Base-by-base conservation (phyloP, 1,140 invertebrate genomes). In the Microplitis mediator region DNA sequence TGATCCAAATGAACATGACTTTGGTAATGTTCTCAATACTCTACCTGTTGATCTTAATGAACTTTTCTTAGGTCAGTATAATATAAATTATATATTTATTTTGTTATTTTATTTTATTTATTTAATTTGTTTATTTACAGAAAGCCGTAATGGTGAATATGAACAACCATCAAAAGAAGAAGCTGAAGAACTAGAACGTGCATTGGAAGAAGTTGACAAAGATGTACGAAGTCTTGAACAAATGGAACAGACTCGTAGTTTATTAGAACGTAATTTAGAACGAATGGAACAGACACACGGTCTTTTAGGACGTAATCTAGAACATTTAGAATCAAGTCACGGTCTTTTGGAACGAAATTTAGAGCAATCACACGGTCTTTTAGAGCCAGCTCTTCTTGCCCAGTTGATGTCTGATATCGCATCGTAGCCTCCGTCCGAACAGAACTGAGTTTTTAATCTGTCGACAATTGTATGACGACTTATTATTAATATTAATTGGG, bases 41-140 rank as follows among this genome's bases (percentile, higher is more conserved):
- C 92, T 97, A 79, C 94, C 95, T 69, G 93, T 95, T 76, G 95
- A 97, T 88, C 96, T 98, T 84, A 95, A 93, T 82, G 95, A 97
- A 82, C 90, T 97, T 70, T 96, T 97, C 85, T 91, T 90, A 78
- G 91, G 92, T 93, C 89, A 86, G 75, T 75, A 75, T 75, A 0
- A 31, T 67, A 5, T 35, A 58, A 31, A 66, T 5, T 16, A 63
- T 32, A 54, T 11, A 16, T 62, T 31, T n/a, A 69, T 63, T 63
- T 76, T 78, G 4, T 23, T 23, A 68, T 76, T 66, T 69, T 36
- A 31, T 45, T 35, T 74, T 58, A 6, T 54, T 39, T 68, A 61
- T 69, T 69, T 71, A 39, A 31, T 58, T 54, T 36, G 9, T 32
- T 71, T 67, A 35, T 62, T 85, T 85, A 1, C 77, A 92, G 92